Evolutionary conservation across 1,140 invertebrate genomes (phyloP), one percentile per base, ranked within the genome.

Genomic region (Nomia melanderi): DNA sequence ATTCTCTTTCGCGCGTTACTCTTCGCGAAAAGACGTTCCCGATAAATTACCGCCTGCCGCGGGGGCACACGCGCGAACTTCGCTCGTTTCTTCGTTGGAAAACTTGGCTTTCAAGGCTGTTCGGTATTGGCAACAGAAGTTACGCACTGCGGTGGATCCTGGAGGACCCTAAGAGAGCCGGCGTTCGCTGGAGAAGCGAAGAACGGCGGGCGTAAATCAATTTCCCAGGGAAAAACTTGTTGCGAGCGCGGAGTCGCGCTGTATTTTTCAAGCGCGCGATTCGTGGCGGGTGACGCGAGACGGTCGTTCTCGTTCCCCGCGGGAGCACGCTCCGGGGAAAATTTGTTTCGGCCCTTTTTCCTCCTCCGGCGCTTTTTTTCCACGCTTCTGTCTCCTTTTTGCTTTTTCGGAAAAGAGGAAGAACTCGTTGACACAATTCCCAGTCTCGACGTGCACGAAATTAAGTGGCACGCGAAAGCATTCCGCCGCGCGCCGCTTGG

Each of bases 401-500:
- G 33, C 8, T 23, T 25, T 53, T 14, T 33, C 8, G 33, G 12
- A 23, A 31, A 57, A 29, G 27, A 25, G 41, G 41, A 23, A 29
- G 54, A 25, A 44, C 62, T 66, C 64, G 31, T 76, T 69, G 73
- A 76, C 73, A 69, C 23, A 3, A 69, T 76, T 76, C 53, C 36
- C 57, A 69, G 64, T 47, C 31, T 14, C 27, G 64, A 39, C 53
- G 64, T 54, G 60, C 36, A 50, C 17, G 65, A 60, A 76, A 76
- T 69, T 69, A 76, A 76, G 65, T 60, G 65, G 56, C 36, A 59
- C 54, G 54, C 14, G 65, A 50, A 70, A 60, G 50, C 72, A 56
- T 66, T 41, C 72, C 62, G n/a, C 25, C 44, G 47, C 41, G 41
- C 41, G 41, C 25, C 54, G 39, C 33, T 53, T 33, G 27, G 72